phyloP scores from a whole-genome alignment of 2,888 invertebrate genomes.

The Saturnia japonica region DNA sequence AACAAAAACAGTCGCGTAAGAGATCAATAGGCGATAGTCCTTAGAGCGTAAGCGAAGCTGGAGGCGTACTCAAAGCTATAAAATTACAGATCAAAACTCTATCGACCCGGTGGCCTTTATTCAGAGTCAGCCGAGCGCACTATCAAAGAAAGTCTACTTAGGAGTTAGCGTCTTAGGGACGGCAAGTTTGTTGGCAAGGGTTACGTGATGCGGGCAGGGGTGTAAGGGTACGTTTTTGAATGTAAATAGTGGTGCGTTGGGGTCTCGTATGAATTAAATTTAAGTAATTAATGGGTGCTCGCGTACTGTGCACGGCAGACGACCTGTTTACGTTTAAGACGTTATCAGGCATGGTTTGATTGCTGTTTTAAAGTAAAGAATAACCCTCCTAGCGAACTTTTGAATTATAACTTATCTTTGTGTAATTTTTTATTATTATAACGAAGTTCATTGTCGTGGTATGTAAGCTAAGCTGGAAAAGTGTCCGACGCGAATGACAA shows the following conservation, averaged over 20 bases:
- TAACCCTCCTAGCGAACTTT: background rate
- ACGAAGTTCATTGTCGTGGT: background rate
- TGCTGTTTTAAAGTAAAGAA: background rate
- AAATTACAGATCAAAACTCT: conserved; percentile 81
- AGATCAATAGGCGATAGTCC: conserved; percentile 75
- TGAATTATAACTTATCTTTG: background rate
- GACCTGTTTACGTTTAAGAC: conserved; percentile 18
- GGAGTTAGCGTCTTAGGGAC: conserved; percentile 79
- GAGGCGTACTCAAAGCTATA: conserved; percentile 77
- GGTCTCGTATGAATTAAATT: conserved; percentile 80
- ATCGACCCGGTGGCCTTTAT: conserved; percentile 80
- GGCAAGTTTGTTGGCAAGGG: conserved; percentile 77
- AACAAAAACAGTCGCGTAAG: conserved; percentile 64
- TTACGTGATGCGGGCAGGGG: conserved; percentile 73
- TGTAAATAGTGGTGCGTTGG: conserved; percentile 76
- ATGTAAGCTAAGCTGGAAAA: too few species aligned
- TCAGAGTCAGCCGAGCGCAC: conserved; percentile 75
- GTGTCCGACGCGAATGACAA: too few species aligned
- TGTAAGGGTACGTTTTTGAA: conserved; percentile 73
- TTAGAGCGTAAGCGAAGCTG: conserved; percentile 55
- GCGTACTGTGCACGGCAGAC: conserved; percentile 18
- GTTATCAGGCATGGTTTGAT: conserved; percentile 16
- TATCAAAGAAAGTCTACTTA: conserved; percentile 81
- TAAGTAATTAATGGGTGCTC: conserved; percentile 78
- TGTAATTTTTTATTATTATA: background rate